Conservation (phyloP, 2,797 vertebrate genomes). For the Myripristis murdjan region DNA sequence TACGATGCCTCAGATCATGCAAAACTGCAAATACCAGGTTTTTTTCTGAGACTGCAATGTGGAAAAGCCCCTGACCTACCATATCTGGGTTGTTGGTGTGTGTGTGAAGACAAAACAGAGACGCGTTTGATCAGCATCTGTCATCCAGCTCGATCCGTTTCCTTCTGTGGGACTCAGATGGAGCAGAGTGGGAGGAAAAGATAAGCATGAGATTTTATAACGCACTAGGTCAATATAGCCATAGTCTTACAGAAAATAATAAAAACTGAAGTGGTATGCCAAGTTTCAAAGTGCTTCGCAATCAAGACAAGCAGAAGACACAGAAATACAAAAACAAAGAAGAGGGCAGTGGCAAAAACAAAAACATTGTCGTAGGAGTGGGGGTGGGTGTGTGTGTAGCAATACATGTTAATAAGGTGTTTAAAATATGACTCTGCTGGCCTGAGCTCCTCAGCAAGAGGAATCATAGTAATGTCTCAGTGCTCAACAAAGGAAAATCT, state of each 20-base stretch:
- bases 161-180: background rate
- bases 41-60: slow-evolving; percentile 14
- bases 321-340: too few species aligned
- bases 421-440: too few species aligned
- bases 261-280: too few species aligned
- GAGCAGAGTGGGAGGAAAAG: background rate
- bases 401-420: too few species aligned
- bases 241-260: background rate
- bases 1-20: slow-evolving; percentile 43
- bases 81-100: slow-evolving; percentile 18
- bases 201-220: background rate
- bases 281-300: too few species aligned
- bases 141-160: slow-evolving; percentile 15
- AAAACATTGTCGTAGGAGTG: too few species aligned
- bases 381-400: too few species aligned
- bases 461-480: too few species aligned
- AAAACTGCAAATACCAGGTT: slow-evolving; percentile 25
- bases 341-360: too few species aligned
- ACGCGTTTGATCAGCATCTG: slow-evolving; percentile 34
- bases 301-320: too few species aligned
- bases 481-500: too few species aligned
- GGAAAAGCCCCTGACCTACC: slow-evolving; percentile 43
- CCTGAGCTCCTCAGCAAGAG: too few species aligned
- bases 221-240: background rate
- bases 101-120: slow-evolving; percentile 30